Conservation (phyloP, 2,113 vertebrate genomes). For the Camelus dromedarius region DNA sequence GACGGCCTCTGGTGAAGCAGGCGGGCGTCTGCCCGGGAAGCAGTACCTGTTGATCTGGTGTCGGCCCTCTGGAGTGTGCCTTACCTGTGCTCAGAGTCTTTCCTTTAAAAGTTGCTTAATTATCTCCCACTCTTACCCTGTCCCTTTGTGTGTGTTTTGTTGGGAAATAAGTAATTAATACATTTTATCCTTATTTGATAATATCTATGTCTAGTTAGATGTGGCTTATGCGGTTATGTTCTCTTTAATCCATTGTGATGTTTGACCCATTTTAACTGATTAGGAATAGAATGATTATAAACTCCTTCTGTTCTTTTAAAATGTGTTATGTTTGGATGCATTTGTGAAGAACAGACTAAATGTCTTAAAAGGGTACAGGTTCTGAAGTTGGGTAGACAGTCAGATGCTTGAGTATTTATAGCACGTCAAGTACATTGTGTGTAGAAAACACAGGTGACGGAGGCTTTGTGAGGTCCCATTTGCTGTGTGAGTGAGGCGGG, state of each 20-base stretch:
- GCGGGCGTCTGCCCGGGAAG: not conserved
- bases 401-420: not conserved
- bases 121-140: not conserved
- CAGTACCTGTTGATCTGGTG: fast-evolving
- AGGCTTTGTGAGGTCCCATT: not conserved
- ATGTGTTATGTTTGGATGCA: not conserved
- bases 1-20: fast-evolving
- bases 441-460: too few species aligned
- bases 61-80: not conserved
- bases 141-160: not conserved
- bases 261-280: not conserved
- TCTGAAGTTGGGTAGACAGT: not conserved
- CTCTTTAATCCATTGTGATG: not conserved
- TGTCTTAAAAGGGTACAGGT: not conserved
- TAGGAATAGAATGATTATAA: not conserved
- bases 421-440: not conserved
- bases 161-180: not conserved
- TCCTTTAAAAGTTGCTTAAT: not conserved
- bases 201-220: not conserved
- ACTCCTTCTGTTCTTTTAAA: not conserved
- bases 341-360: not conserved
- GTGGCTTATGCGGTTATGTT: too few species aligned
- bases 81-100: not conserved
- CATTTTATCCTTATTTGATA: not conserved
- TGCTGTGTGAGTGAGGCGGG: not conserved